These are phyloP conservation scores for Thyatira batis DNA, from an alignment of 2,888 invertebrate genomes.

Conservation along the genomic window DNA sequence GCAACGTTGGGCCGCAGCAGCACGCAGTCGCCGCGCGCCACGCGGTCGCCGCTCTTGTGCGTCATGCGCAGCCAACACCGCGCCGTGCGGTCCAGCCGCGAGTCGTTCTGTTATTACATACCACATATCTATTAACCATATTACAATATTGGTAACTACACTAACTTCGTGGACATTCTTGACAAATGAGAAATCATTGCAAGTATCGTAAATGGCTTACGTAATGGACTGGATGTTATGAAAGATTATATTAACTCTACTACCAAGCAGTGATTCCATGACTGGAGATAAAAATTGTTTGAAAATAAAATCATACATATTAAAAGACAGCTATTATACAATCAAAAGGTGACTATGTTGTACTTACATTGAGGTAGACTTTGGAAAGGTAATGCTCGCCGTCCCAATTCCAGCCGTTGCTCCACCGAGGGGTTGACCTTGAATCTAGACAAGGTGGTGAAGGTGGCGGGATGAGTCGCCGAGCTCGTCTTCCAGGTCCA, in stretches of 20 bases:
- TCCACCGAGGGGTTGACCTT: conserved; percentile 83
- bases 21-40: conserved; percentile 94
- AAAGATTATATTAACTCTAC: no score
- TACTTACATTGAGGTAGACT: conserved; percentile 93
- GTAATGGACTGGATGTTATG: no score
- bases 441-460: conserved; percentile 36
- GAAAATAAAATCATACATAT: not conserved
- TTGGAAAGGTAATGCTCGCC: conserved; percentile 91
- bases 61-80: conserved; percentile 95
- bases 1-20: conserved; percentile 92
- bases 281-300: no score
- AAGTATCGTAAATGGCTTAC: no score
- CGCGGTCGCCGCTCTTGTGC: conserved; percentile 93
- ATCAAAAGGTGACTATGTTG: no score
- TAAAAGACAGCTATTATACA: not conserved
- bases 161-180: no score
- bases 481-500: conserved; percentile 30
- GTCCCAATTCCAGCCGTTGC: conserved; percentile 96
- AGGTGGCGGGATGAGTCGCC: conserved; percentile 35
- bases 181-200: no score
- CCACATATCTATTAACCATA: no score
- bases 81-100: conserved; percentile 83
- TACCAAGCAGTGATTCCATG: no score
- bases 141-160: no score
- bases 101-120: conserved; percentile 61